These are phyloP conservation scores for Drosophila serrata DNA, from an alignment of 1,140 invertebrate species.

Conservation along the genomic window DNA sequence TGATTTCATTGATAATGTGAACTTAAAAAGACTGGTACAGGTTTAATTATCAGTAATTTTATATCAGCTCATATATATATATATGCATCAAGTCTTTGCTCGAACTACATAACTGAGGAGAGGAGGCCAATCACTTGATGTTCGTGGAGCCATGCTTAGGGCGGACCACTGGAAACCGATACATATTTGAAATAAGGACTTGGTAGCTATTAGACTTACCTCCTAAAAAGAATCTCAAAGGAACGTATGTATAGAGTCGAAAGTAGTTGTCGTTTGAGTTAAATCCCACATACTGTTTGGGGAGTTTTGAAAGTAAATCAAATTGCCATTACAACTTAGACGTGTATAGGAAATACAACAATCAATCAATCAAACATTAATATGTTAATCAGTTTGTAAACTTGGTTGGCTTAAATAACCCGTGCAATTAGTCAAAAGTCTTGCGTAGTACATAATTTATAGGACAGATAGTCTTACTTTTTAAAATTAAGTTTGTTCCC, in stretches of 20 bases:
- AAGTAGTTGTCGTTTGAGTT: constrained; percentile 45
- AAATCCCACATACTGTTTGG: constrained; percentile 10
- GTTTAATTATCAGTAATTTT: constrained; percentile 81
- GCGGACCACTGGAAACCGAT: constrained; percentile 68
- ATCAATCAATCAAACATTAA: constrained; percentile 67
- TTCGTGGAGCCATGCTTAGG: constrained; percentile 35
- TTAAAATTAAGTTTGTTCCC: constrained; percentile 36
- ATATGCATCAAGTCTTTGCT: constrained; percentile 70
- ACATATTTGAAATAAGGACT: constrained; percentile 82
- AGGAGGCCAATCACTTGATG: constrained; percentile 75
- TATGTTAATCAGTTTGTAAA: constrained; percentile 68
- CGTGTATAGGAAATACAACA: constrained; percentile 42
- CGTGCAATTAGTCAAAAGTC: constrained; percentile 80
- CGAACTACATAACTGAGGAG: constrained; percentile 60
- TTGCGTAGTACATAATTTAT: constrained; percentile 68
- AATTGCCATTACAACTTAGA: constrained; percentile 48
- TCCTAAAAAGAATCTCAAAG: constrained; percentile 66
- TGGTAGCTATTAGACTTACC: constrained; percentile 75
- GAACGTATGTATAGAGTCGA: constrained; percentile 30
- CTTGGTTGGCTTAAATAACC: constrained; percentile 54
- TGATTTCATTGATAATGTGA: constrained; percentile 65
- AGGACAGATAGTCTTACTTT: constrained; percentile 49
- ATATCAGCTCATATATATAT: constrained; percentile 48
- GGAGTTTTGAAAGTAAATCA: constrained; percentile 21
- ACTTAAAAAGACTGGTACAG: constrained; percentile 80